Evolutionary conservation across 1,140 invertebrate species (phyloP).

Genomic region (Drosophila bocqueti): DNA sequence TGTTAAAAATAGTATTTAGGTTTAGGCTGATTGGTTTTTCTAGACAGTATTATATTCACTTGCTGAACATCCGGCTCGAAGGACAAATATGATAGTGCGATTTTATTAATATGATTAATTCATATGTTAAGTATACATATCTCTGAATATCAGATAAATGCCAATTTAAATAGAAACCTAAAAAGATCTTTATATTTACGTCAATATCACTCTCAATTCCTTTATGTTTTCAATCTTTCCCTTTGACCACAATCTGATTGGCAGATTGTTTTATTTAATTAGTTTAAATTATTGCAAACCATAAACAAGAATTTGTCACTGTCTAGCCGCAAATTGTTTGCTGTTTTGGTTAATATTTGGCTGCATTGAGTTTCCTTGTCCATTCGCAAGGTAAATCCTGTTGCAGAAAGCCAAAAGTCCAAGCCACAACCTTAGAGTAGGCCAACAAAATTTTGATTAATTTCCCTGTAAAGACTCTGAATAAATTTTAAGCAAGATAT

Average conservation of each 20-base stretch:
- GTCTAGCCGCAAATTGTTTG: slow-evolving; percentile 4
- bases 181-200: not conserved
- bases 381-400: not conserved
- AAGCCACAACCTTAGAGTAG: not conserved
- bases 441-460: slow-evolving; percentile 13
- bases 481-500: not conserved
- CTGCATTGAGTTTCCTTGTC: not conserved
- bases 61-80: not conserved
- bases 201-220: not conserved
- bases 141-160: too few species aligned
- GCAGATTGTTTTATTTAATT: not conserved
- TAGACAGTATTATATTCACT: not conserved
- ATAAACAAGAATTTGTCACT: not conserved
- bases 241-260: not conserved
- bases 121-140: too few species aligned
- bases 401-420: not conserved
- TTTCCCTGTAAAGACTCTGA: slow-evolving; percentile 2
- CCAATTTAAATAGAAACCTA: not conserved
- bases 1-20: not conserved
- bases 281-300: not conserved
- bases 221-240: too few species aligned
- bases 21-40: not conserved
- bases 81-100: not conserved
- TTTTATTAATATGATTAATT: too few species aligned
- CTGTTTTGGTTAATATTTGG: not conserved